These are phyloP conservation scores for Dascyllus trimaculatus DNA, from an alignment of 2,113 vertebrate genomes.

Conservation along the genomic window DNA sequence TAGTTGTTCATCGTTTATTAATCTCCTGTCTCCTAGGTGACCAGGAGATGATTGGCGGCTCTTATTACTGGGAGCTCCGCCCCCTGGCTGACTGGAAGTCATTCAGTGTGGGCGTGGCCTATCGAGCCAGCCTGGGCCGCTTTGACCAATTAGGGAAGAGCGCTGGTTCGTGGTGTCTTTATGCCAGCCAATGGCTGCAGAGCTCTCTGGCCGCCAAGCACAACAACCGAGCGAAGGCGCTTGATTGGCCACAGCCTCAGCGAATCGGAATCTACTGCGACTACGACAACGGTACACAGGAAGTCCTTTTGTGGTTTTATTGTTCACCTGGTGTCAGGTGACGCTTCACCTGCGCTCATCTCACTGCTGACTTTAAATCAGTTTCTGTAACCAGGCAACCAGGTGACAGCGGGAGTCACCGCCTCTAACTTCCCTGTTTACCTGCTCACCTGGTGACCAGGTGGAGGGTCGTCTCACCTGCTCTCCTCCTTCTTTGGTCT, in stretches of 20 bases:
- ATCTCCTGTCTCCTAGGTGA: slow-evolving; percentile 86
- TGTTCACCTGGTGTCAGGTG: too few relatives aligned
- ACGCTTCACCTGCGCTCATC: too few relatives aligned
- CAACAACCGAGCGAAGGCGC: slow-evolving; percentile 92
- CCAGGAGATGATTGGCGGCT: slow-evolving; percentile 87
- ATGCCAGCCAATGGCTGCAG: slow-evolving; percentile 96
- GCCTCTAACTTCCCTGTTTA: too few relatives aligned
- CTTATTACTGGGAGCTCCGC: slow-evolving; percentile 95
- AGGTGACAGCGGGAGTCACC: too few relatives aligned
- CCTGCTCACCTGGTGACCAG: too few relatives aligned
- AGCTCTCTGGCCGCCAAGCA: slow-evolving; percentile 92
- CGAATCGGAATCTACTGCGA: slow-evolving; percentile 94
- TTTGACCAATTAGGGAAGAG: slow-evolving; percentile 96
- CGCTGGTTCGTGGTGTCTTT: slow-evolving; percentile 91
- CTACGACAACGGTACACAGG: slow-evolving; percentile 88
- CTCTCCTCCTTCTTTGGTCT: too few relatives aligned
- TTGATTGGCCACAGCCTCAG: slow-evolving; percentile 89
- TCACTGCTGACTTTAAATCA: too few relatives aligned
- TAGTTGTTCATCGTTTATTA: too few relatives aligned
- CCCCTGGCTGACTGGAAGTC: slow-evolving; percentile 94
- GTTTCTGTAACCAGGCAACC: too few relatives aligned
- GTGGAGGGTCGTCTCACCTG: too few relatives aligned
- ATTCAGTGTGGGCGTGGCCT: slow-evolving; percentile 91
- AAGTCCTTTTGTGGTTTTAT: neutral
- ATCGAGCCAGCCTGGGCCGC: slow-evolving; percentile 89